Conservation (phyloP, 2,888 invertebrate species). For the Macrophya alboannulata region DNA sequence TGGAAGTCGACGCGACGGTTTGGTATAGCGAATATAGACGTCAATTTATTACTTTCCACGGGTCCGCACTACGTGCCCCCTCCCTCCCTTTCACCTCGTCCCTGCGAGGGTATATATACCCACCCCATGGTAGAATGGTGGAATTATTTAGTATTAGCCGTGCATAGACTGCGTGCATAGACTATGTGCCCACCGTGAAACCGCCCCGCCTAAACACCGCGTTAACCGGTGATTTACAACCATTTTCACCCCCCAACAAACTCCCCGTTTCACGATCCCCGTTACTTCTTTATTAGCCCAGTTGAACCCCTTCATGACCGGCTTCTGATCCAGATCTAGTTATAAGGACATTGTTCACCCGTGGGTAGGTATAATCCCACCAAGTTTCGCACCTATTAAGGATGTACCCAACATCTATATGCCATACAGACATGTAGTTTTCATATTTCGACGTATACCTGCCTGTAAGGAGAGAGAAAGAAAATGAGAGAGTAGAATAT, state of each 20-base stretch:
- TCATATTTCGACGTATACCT: not conserved
- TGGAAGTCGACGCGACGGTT: conserved; percentile 26
- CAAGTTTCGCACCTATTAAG: conserved; percentile 51
- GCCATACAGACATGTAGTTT: too few relatives aligned
- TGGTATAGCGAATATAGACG: conserved; percentile 56
- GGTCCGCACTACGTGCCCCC: not conserved
- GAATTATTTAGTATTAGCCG: conserved; percentile 77
- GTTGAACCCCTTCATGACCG: conserved; percentile 20
- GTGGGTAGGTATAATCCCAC: conserved; percentile 38
- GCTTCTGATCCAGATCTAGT: conserved; percentile 72
- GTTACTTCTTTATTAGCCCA: conserved; percentile 52
- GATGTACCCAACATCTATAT: conserved; percentile 2
- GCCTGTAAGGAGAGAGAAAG: not conserved
- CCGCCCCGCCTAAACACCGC: conserved; percentile 80
- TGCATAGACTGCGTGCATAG: conserved; percentile 70
- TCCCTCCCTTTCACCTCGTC: not conserved
- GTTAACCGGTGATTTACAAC: conserved; percentile 79
- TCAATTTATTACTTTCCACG: conserved; percentile 55
- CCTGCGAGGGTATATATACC: conserved; percentile 56
- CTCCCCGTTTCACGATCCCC: conserved; percentile 34
- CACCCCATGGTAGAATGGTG: conserved; percentile 74
- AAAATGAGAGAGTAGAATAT: not conserved
- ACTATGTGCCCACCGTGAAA: conserved; percentile 77
- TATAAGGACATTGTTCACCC: conserved; percentile 70
- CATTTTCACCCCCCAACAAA: conserved; percentile 43